Percentiles rank a stretch among this genome's conserved stretches.
These are phyloP conservation scores for Tipula confusa DNA, from an alignment of 2,888 invertebrate genomes.

Conservation along the genomic window DNA sequence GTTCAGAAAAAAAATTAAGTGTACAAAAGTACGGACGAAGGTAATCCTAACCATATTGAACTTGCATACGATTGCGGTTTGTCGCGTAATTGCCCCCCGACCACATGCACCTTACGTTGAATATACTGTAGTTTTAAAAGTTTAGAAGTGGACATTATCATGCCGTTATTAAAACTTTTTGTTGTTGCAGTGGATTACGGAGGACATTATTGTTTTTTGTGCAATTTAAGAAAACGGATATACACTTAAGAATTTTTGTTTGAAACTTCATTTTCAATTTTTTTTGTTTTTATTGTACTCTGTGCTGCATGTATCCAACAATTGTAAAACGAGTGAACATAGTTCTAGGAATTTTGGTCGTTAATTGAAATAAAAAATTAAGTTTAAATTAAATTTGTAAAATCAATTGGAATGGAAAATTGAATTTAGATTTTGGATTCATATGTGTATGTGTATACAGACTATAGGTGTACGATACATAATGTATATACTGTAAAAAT, in stretches of 20 bases:
- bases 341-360: background rate
- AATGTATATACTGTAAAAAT: background rate
- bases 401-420: conserved; percentile 4
- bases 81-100: too few species aligned
- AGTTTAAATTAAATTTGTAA: background rate
- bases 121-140: background rate
- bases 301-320: background rate
- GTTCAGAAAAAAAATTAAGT: too few species aligned
- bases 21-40: too few species aligned
- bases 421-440: background rate
- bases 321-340: background rate
- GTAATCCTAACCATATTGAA: too few species aligned
- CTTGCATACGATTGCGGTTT: too few species aligned
- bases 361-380: conserved; percentile 21
- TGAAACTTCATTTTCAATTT: background rate
- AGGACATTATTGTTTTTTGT: background rate
- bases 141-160: background rate
- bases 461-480: background rate
- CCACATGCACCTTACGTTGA: too few species aligned
- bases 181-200: background rate
- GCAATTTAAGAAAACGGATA: background rate
- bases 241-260: conserved; percentile 7
- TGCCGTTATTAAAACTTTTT: background rate
- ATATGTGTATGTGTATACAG: background rate
- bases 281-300: background rate